These are phyloP conservation scores for Phalacrocorax brasilianus DNA, from an alignment of 2,113 vertebrate species.

Conservation along the genomic window DNA sequence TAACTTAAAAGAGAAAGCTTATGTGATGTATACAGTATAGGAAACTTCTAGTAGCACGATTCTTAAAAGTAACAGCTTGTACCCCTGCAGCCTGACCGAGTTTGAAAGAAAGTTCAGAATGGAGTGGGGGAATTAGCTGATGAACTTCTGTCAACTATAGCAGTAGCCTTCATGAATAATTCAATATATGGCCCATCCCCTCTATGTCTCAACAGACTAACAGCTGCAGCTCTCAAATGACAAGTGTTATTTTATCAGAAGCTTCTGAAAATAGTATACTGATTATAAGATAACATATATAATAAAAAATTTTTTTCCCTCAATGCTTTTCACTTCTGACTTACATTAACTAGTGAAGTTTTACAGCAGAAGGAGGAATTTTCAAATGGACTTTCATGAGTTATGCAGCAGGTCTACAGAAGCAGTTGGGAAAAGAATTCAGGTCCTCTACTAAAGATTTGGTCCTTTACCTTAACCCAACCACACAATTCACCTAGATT, in stretches of 20 bases:
- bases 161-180: slow-evolving; percentile 59
- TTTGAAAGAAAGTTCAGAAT: slow-evolving; percentile 38
- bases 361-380: neutral
- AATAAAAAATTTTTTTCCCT: neutral
- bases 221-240: slow-evolving; percentile 57
- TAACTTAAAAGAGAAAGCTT: neutral
- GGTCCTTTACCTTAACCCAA: neutral
- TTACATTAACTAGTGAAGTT: neutral
- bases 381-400: neutral
- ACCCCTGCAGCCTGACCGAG: neutral
- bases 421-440: neutral
- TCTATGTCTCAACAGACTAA: slow-evolving; percentile 52
- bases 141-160: slow-evolving; percentile 53
- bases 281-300: slow-evolving; percentile 47
- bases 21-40: neutral
- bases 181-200: slow-evolving; percentile 31
- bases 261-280: slow-evolving; percentile 32
- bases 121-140: slow-evolving; percentile 43
- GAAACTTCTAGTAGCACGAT: neutral
- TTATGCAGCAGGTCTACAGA: neutral
- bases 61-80: slow-evolving; percentile 40
- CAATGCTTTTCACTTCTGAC: neutral
- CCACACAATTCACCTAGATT: neutral
- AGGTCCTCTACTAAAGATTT: neutral
- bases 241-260: slow-evolving; percentile 47